Base-by-base conservation (phyloP, 2,888 invertebrate genomes). In the Aphodius granarius region DNA sequence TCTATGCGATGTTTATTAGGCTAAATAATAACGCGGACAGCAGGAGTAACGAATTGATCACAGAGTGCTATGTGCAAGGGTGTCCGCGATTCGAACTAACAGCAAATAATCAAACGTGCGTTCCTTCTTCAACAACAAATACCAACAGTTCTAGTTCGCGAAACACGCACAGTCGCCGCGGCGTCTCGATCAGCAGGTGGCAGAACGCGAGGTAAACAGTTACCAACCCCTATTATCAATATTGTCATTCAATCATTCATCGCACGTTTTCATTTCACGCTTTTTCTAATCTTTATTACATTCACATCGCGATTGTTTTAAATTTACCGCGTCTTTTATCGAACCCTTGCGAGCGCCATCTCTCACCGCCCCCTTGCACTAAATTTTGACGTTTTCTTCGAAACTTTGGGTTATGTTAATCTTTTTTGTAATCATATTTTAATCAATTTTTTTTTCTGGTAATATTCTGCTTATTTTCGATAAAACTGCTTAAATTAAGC, bases 1-100 rank as follows among this genome's bases (percentile, higher is more conserved):
- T 80, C 80, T 43, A 85, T 86, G 85, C 85, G 84, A 86, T 86
- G 86, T 83, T 84, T 85, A 86, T 86, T 83, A 84, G 82, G 80
- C 81, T 22, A 21, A 68, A 68, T 22, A 22, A 20, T 43, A 43
- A 68, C 68, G 68, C 68, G 68, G 19, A 20, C 66, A n/a, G 66
- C 66, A 18, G 66, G 20, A 66, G 19, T 19, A 68, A 68, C 20
- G 21, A 68, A 22, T 20, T 68, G 18, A 21, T 21, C 68, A 21
- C 68, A 22, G 22, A 20, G 22, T 22, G 18, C 21, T 22, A 18
- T 65, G 65, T 65, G 16, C 16, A 16, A 16, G 65, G 17, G 65
- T 65, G 65, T 68, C 22, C 20, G 68, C 68, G 68, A 68, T 22
- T n/a, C 15, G 66, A 66, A 20, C n/a, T 22, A 20, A 21, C 68